Percentiles rank a stretch among this genome's conserved stretches.
Conservation (phyloP, 2,888 invertebrate species). For the Sarcophaga carnaria region DNA sequence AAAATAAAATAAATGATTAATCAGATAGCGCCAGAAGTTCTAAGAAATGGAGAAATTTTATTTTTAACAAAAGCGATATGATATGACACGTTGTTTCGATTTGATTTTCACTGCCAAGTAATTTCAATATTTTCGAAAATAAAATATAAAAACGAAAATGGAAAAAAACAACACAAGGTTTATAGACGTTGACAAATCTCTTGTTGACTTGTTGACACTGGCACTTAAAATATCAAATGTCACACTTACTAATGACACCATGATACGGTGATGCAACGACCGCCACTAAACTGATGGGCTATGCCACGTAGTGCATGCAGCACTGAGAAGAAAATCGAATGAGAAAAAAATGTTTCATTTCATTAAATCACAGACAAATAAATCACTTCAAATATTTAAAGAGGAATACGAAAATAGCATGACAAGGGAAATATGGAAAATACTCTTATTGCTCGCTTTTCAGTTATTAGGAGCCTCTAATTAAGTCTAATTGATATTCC, state of each 20-base stretch:
- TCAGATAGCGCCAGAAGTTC: conserved; percentile 59
- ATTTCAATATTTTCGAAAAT: conserved; percentile 13
- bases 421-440: not conserved
- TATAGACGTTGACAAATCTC: conserved; percentile 41
- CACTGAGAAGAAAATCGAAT: not conserved
- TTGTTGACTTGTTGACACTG: conserved; percentile 29
- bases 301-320: no score
- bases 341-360: conserved; percentile 1
- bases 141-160: not conserved
- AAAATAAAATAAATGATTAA: not conserved
- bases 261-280: not conserved
- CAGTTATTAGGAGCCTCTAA: conserved; percentile 21
- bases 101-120: not conserved
- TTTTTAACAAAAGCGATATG: conserved; percentile 1
- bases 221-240: conserved; percentile 58
- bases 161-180: not conserved
- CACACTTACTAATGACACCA: conserved; percentile 7
- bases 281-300: not conserved
- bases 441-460: not conserved
- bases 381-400: not conserved
- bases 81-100: not conserved
- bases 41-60: conserved; percentile 35
- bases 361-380: not conserved
- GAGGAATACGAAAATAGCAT: no score
- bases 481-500: conserved; percentile 41